Percentiles rank a stretch among this genome's conserved stretches.
Evolutionary conservation across 2,113 vertebrate species (phyloP).

Genomic region (Diphyllodes magnificus): DNA sequence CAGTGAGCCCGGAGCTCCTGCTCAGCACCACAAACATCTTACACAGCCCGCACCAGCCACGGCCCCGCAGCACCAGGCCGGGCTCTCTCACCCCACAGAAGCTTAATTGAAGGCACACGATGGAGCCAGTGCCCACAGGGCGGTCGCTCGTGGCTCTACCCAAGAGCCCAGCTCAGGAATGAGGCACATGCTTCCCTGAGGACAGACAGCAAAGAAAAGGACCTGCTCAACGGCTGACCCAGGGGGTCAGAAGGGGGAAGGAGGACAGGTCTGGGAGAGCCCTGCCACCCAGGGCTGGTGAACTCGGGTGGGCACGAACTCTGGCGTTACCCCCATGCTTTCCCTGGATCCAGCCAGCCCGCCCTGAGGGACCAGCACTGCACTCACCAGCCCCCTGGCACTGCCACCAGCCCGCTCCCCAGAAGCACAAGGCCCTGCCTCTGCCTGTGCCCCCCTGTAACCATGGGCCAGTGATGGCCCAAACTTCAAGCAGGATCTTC

Average conservation of each 20-base stretch:
- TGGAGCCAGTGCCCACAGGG: not conserved
- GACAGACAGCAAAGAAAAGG: not conserved
- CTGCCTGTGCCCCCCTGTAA: not conserved
- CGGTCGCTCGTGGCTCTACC: accelerated
- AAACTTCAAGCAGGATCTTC: accelerated
- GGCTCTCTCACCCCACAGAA: not conserved
- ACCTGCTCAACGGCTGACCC: not conserved
- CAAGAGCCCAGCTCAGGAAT: not conserved
- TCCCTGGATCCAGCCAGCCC: not conserved
- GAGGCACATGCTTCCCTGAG: not conserved
- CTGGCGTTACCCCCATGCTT: accelerated
- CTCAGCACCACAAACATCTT: accelerated
- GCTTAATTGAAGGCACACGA: accelerated
- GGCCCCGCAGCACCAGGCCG: accelerated
- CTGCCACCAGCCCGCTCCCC: not conserved
- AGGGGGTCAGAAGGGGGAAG: not conserved
- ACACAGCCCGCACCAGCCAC: accelerated
- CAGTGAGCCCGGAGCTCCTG: not conserved
- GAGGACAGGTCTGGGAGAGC: not conserved
- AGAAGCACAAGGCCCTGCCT: not conserved
- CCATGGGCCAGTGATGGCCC: accelerated
- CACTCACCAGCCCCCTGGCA: not conserved
- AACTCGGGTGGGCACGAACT: accelerated
- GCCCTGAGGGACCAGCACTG: accelerated
- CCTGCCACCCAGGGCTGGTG: not conserved